phyloP scores from a whole-genome alignment of 2,888 invertebrate genomes.

The Cynaeus angustus region DNA sequence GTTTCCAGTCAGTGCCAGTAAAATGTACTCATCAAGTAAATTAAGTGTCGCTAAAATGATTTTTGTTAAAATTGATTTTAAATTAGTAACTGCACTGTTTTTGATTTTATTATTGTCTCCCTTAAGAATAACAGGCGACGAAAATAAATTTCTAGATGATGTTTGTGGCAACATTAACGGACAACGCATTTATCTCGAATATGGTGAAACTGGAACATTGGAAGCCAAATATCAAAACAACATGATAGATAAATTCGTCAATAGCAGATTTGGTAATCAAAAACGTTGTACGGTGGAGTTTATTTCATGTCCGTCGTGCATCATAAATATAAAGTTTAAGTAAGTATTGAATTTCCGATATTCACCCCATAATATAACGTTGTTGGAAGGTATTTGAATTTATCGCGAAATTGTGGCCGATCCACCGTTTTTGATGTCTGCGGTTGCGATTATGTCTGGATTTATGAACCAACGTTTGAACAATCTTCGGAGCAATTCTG shows the following conservation, averaged over 20 bases:
- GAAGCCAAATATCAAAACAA: slow-evolving; percentile 65
- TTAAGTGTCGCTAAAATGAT: neutral
- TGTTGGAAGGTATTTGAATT: slow-evolving; percentile 64
- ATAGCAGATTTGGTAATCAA: slow-evolving; percentile 59
- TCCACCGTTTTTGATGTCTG: slow-evolving; percentile 61
- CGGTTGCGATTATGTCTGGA: slow-evolving; percentile 78
- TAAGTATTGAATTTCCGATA: slow-evolving; percentile 56
- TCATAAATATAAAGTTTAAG: slow-evolving; percentile 74
- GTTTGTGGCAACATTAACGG: slow-evolving; percentile 67
- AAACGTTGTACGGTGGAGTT: slow-evolving; percentile 78
- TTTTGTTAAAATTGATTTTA: neutral
- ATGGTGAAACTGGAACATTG: slow-evolving; percentile 67
- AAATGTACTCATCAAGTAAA: slow-evolving; percentile 10
- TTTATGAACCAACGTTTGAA: slow-evolving; percentile 79
- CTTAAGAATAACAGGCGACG: neutral
- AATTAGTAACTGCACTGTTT: neutral
- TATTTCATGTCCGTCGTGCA: slow-evolving; percentile 82
- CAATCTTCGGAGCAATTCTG: slow-evolving; percentile 77
- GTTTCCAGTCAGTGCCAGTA: slow-evolving; percentile 15
- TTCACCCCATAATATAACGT: neutral
- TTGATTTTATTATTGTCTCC: slow-evolving; percentile 1
- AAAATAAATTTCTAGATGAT: slow-evolving; percentile 52
- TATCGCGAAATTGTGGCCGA: slow-evolving; percentile 65
- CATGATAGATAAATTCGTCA: slow-evolving; percentile 30
- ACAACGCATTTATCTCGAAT: slow-evolving; percentile 68